Evolutionary conservation across 1,140 invertebrate species (phyloP), one percentile per base, ranked within the genome.

Genomic region (Bilobella aurantiaca): DNA sequence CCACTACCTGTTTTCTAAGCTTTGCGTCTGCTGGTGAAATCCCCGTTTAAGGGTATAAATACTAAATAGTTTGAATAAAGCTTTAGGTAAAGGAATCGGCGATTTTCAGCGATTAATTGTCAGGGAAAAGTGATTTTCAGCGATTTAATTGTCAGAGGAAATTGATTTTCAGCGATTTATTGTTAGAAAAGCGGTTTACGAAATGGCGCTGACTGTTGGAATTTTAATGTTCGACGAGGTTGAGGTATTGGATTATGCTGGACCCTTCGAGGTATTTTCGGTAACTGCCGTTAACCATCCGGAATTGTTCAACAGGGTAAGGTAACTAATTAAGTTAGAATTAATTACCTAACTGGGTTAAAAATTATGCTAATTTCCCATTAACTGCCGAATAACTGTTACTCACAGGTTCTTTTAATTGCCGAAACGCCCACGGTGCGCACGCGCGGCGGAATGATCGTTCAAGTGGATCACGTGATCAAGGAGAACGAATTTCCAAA

Each of bases 261-360:
- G 62, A 12, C 62, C 62, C 5, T 63, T 63, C 59, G 62, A 63
- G 30, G 62, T 63, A 5, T 63, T 63, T 60, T 63, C 62, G 5
- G 25, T 63, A 3, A 29, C 62, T 2, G 53, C 8, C 25, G 3
- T 27, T 14, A 8, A 60, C 14, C 49, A 5, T 62, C 28, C 14
- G 5, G 25, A 32, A n/a, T 23, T 32, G 12, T 8, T 59, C 14
- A 59, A 59, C 8, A 53, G 49, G 49, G 8, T 53, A 53, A 53
- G 8, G 49, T 53, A 12, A 12, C 18, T 42, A 18, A 18, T 18
- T 42, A 42, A 8, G 34, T 18, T 42, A 42, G 34, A 12, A 8
- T 42, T 18, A 8, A 12, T 42, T 42, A 42, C 34, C 34, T 12
- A 18, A 42, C 25, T 53, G 23, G 5, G 5, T 53, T 16, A 8